Evolutionary conservation across 1,140 invertebrate genomes (phyloP).

Genomic region (Megathymus violae): DNA sequence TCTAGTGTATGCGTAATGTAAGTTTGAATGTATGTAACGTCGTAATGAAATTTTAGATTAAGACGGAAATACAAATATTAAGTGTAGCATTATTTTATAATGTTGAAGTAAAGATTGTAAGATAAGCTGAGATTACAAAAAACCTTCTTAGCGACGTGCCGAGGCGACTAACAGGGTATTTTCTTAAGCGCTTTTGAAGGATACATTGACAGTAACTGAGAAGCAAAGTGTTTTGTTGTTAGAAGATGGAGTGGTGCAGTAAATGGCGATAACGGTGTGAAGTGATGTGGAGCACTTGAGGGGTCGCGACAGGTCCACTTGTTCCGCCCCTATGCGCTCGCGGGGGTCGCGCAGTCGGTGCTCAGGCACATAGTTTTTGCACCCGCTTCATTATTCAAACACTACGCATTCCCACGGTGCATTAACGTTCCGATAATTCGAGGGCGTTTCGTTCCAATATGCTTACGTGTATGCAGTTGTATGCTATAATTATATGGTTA

Average conservation of each 20-base stretch:
- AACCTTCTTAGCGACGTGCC: neutral
- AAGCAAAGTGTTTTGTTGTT: slow-evolving; percentile 33
- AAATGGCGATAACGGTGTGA: slow-evolving; percentile 32
- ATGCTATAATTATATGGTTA: neutral
- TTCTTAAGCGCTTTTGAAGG: slow-evolving; percentile 2
- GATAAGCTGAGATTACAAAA: neutral
- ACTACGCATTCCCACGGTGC: slow-evolving; percentile 63
- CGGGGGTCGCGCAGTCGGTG: slow-evolving; percentile 68
- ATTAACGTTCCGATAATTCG: slow-evolving; percentile 30
- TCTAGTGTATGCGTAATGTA: no score
- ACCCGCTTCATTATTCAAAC: slow-evolving; percentile 63
- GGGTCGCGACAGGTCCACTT: slow-evolving; percentile 56
- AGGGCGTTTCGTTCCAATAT: neutral
- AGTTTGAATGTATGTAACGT: neutral
- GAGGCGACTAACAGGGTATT: neutral
- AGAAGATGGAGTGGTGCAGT: slow-evolving; percentile 29
- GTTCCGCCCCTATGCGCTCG: slow-evolving; percentile 78
- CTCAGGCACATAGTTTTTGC: slow-evolving; percentile 66
- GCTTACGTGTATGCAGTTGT: neutral
- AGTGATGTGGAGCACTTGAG: slow-evolving; percentile 23
- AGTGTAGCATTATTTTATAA: neutral
- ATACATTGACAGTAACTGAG: slow-evolving; percentile 24
- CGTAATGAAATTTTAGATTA: no score
- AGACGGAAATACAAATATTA: no score
- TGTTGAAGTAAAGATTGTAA: neutral